Base-by-base conservation (phyloP, 2,888 invertebrate genomes). In the Sminthurides aquaticus region DNA sequence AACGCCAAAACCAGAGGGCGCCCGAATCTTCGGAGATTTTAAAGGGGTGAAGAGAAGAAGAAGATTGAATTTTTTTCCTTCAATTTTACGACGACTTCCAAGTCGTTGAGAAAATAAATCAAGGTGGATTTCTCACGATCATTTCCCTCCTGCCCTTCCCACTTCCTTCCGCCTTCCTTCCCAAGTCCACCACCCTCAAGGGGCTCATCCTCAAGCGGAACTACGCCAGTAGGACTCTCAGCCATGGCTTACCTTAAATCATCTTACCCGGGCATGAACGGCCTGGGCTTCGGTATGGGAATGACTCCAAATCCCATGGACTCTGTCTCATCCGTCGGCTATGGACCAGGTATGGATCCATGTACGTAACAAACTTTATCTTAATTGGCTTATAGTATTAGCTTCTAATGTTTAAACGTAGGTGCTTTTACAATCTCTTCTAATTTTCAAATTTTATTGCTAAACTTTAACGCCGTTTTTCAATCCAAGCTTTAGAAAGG, bases 131-230 rank as follows among this genome's bases (percentile, higher is more conserved):
- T 74, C 71, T 70, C 75, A 73, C 73, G 74, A 64, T 69, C 75
- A 74, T 73, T 76, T 74, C 75, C 75, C 73, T 72, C 75, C 70
- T 73, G 71, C 70, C 69, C 68, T 69, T 69, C 71, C 71, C 71
- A 71, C 70, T 71, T 71, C 68, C 71, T 72, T 70, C 71, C 71
- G 15, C 28, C 69, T 74, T 74, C 75, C 73, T 78, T 76, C 60
- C 76, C 77, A 64, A 70, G 72, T 67, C 75, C 74, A 61, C 74
- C 74, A 56, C 71, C 73, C 18, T 73, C 73, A 26, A 71, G 74
- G 62, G 74, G 74, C 29, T 74, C 74, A 59, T 72, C 73, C 25
- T 74, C 74, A 54, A 73, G 72, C 64, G 73, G 73, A 66, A 73
- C 69, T 57, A 71, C 72, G 60, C 73, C 73, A 52, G 73, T 73